Evolutionary conservation across 2,888 invertebrate species (phyloP).

Genomic region (Lasioglossum oenotherae): DNA sequence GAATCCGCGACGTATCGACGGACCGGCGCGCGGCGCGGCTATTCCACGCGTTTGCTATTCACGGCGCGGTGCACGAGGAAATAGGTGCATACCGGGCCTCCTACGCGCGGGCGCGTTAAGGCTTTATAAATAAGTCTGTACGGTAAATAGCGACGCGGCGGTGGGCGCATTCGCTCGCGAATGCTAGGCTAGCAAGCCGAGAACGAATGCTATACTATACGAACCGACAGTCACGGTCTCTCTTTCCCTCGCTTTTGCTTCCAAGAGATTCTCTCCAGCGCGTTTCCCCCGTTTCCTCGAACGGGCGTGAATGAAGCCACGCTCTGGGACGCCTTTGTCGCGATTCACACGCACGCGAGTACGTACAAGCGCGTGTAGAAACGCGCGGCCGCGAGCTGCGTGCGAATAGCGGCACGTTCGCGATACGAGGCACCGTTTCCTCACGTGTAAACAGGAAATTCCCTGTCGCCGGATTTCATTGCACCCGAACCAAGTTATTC

Average conservation of each 20-base stretch:
- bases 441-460: constrained; percentile 46
- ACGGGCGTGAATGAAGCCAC: constrained; percentile 53
- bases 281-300: constrained; percentile 48
- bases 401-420: constrained; percentile 54
- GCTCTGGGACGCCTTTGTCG: constrained; percentile 25
- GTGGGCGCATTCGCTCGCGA: background rate
- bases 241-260: constrained; percentile 1
- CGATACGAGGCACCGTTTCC: constrained; percentile 37
- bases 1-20: constrained; percentile 47
- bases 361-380: background rate
- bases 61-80: constrained; percentile 35
- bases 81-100: constrained; percentile 33
- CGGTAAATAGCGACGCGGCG: constrained; percentile 44
- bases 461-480: constrained; percentile 34
- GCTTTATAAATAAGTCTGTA: constrained; percentile 59
- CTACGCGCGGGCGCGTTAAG: constrained; percentile 30
- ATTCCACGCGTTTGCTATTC: constrained; percentile 27
- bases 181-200: background rate
- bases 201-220: background rate
- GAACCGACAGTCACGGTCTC: background rate
- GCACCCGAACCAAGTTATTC: constrained; percentile 15
- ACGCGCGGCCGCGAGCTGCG: constrained; percentile 13
- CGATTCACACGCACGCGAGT: constrained; percentile 29
- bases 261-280: constrained; percentile 34
- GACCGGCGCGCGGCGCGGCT: background rate